phyloP scores from a whole-genome alignment of 2,797 vertebrate species.

The Emydoidea blandingii region DNA sequence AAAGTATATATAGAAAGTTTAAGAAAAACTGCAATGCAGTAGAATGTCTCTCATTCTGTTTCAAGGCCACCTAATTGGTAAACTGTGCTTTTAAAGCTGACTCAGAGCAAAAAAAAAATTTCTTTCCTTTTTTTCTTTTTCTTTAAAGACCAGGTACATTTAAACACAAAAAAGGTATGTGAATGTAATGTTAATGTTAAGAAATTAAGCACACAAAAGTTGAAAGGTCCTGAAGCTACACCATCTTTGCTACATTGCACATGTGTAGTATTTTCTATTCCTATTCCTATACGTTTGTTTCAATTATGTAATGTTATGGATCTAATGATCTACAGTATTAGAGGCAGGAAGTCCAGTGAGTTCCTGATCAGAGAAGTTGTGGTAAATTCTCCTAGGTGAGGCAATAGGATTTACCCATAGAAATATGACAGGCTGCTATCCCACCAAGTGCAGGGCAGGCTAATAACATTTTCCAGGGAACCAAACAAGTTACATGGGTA shows the following conservation, averaged over 20 bases:
- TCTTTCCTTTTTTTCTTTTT: background rate
- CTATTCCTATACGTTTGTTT: background rate
- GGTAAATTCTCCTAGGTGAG: too few species aligned
- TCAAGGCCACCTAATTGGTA: background rate
- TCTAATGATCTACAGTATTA: background rate
- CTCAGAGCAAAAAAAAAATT: too few species aligned
- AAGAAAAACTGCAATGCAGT: background rate
- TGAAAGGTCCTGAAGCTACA: background rate
- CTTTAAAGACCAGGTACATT: too few species aligned
- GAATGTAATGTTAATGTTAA: background rate
- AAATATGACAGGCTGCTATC: too few species aligned
- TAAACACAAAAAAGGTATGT: background rate
- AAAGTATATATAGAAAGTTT: background rate
- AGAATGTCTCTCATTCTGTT: background rate
- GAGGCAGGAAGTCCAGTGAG: background rate
- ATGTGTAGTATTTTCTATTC: background rate
- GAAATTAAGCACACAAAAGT: background rate
- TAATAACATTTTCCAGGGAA: background rate
- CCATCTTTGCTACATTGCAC: background rate
- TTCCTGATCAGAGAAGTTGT: too few species aligned
- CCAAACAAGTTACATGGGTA: background rate
- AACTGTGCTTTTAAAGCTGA: background rate
- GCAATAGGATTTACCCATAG: too few species aligned
- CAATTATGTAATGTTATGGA: background rate
- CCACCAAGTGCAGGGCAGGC: background rate